Evolutionary conservation across 1,140 invertebrate species (phyloP), one percentile per base, ranked within the genome.

Genomic region (Melitaea cinxia): DNA sequence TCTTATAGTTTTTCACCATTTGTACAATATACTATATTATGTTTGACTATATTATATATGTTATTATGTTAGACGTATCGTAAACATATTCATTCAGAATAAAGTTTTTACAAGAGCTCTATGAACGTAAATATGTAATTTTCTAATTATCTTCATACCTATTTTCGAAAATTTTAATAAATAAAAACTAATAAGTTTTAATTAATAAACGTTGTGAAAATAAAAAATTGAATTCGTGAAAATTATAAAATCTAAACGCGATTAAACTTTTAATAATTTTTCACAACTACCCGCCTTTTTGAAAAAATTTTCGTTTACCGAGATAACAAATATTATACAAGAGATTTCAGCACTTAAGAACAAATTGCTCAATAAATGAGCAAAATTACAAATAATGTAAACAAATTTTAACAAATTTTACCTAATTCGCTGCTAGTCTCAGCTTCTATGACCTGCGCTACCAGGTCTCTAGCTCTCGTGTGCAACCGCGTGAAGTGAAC

Each of bases 361-460:
- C n/a, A 39, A 42, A 42, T 42, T 17, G 17, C 37, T 0, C 4
- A 17, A 5, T 17, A 42, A 42, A 17, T 17, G 6, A 42, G 15
- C 15, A 42, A 42, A 17, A 14, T 37, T 37, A 37, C 7, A 7
- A 39, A 39, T 14, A 39, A 5, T 14, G 14, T 15, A 2, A 42
- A 17, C 9, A 17, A 5, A 17, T 19, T 19, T 19, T 9, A 1
- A 5, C 14, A 50, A 47, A 23, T 7, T 47, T 42, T 42, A 47
- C 85, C 85, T 78, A 88, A 65, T 70, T 88, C 83, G 39, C 78
- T 83, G 60, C 77, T 84, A 6, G 75, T 83, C 50, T 88, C 83
- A 17, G 85, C 83, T 42, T 88, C 85, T 23, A 85, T 84, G 1
- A 75, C 65, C 60, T 83, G 80, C 23, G 84, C 77, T 52, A 85